Conservation (phyloP, 2,888 invertebrate species). For the Drosophila ochracea region DNA sequence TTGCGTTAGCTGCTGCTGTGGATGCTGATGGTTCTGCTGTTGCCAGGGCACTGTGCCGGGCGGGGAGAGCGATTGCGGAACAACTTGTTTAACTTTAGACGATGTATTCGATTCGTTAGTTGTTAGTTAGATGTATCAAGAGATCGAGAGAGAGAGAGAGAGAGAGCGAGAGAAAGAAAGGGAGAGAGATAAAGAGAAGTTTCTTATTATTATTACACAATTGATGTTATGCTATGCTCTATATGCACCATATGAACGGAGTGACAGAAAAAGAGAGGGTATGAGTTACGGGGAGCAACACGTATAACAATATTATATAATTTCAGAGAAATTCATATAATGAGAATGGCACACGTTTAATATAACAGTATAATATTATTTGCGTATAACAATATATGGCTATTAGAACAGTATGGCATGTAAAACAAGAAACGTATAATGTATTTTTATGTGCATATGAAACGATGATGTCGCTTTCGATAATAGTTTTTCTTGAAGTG, state of each 20-base stretch:
- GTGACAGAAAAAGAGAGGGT: slow-evolving; percentile 28
- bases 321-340: slow-evolving; percentile 22
- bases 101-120: slow-evolving; percentile 17
- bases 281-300: slow-evolving; percentile 45
- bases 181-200: slow-evolving; percentile 26
- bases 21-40: slow-evolving; percentile 86
- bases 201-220: slow-evolving; percentile 37
- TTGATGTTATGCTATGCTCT: slow-evolving; percentile 2
- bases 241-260: slow-evolving; percentile 24
- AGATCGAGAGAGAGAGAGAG: slow-evolving; percentile 1
- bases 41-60: slow-evolving; percentile 89
- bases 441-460: slow-evolving; percentile 41
- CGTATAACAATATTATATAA: slow-evolving; percentile 38
- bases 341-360: slow-evolving; percentile 38
- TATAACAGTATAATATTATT: slow-evolving; percentile 32
- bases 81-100: slow-evolving; percentile 88
- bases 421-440: slow-evolving; percentile 14
- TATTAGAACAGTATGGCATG: slow-evolving; percentile 33
- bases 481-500: slow-evolving; percentile 4
- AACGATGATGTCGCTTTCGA: slow-evolving; percentile 26
- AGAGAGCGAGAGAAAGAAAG: slow-evolving; percentile 25
- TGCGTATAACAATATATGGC: slow-evolving; percentile 31
- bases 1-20: slow-evolving; percentile 75
- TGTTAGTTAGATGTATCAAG: slow-evolving; percentile 23
- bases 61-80: slow-evolving; percentile 88